A percentile compares a stretch with the other conserved stretches of the same genome.
phyloP scores from a whole-genome alignment of 2,888 invertebrate genomes.

The Ochropacha duplaris region DNA sequence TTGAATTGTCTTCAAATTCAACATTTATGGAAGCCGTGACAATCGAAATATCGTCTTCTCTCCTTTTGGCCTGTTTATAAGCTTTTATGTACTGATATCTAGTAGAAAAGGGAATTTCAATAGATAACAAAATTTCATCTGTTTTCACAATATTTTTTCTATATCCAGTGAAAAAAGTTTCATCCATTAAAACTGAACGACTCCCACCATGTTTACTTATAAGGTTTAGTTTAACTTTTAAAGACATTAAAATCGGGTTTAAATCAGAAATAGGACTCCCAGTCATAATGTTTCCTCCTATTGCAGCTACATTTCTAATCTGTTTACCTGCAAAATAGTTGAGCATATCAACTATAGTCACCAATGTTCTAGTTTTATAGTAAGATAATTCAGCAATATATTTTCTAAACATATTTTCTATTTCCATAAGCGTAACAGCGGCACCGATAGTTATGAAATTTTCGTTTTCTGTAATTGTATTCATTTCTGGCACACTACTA shows the following conservation, averaged over 20 bases:
- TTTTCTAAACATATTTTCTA: conserved; percentile 86
- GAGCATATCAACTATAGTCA: conserved; percentile 91
- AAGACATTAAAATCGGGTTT: conserved; percentile 95
- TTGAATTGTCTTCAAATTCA: conserved; percentile 79
- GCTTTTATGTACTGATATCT: conserved; percentile 88
- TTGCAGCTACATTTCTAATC: conserved; percentile 96
- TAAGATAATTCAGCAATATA: conserved; percentile 83
- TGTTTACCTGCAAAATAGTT: conserved; percentile 98
- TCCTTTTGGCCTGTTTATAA: conserved; percentile 92
- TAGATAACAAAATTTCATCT: conserved; percentile 88
- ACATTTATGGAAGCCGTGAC: conserved; percentile 91
- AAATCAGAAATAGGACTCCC: conserved; percentile 98
- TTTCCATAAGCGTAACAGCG: conserved; percentile 89
- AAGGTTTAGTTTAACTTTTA: conserved; percentile 88
- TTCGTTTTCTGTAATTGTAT: conserved; percentile 78
- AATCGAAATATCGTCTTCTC: conserved; percentile 95
- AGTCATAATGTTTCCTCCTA: conserved; percentile 97
- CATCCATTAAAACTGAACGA: conserved; percentile 87
- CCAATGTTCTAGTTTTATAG: conserved; percentile 86
- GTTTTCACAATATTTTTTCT: conserved; percentile 87
- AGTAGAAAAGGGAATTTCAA: conserved; percentile 87
- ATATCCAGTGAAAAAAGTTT: conserved; percentile 91
- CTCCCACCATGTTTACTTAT: conserved; percentile 79
- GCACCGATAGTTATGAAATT: conserved; percentile 90
- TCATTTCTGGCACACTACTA: conserved; percentile 92